phyloP scores from a whole-genome alignment of 1,140 invertebrate genomes.

The Tetragonula clypearis region DNA sequence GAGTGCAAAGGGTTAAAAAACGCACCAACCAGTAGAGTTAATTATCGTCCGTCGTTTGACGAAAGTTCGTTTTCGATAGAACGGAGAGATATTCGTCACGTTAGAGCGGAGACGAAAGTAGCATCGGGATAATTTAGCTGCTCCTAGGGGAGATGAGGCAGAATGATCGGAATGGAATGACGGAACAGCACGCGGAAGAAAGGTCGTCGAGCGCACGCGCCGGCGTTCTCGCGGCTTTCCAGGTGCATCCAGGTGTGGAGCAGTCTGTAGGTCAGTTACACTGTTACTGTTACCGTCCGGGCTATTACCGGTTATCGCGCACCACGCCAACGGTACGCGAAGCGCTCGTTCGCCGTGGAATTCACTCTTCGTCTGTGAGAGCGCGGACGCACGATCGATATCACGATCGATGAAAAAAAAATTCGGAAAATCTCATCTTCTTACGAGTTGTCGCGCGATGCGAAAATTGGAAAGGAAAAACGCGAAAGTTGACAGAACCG shows the following conservation, averaged over 20 bases:
- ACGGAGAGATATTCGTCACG: background rate
- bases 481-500: too few relatives aligned
- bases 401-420: background rate
- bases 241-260: constrained; percentile 46
- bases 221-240: constrained; percentile 30
- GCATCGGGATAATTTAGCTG: background rate
- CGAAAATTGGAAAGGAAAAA: too few relatives aligned
- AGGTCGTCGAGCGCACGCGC: background rate
- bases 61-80: background rate
- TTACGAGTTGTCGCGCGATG: too few relatives aligned
- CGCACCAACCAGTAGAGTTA: too few relatives aligned
- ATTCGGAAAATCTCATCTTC: too few relatives aligned
- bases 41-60: too few relatives aligned
- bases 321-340: constrained; percentile 63
- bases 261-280: constrained; percentile 71
- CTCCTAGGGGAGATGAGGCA: background rate
- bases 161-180: background rate
- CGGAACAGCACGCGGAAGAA: background rate
- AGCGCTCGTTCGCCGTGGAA: constrained; percentile 35
- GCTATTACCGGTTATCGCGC: constrained; percentile 69
- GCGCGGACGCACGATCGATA: background rate
- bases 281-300: constrained; percentile 68
- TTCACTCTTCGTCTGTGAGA: constrained; percentile 26
- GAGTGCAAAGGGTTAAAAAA: too few relatives aligned
- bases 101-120: background rate